Conservation (phyloP, 2,888 invertebrate species). For the Teinopalpus imperialis region DNA sequence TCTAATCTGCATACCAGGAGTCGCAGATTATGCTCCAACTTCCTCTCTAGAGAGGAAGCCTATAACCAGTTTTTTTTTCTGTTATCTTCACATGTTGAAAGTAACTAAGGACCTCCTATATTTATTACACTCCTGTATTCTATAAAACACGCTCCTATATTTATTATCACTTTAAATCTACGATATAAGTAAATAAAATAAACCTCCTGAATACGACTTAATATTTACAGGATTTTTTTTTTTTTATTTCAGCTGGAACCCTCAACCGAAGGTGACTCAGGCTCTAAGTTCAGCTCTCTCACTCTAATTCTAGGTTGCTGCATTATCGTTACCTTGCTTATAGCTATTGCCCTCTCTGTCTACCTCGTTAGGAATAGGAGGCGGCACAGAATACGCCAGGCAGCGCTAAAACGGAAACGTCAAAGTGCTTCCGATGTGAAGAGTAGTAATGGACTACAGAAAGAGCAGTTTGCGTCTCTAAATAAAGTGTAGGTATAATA, state of each 20-base stretch:
- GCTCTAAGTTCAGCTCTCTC: constrained; percentile 42
- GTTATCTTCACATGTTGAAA: too few species aligned
- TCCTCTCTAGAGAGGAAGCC: too few species aligned
- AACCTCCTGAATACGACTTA: too few species aligned
- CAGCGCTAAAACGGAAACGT: constrained; percentile 58
- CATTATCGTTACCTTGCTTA: constrained; percentile 52
- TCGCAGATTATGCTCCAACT: too few species aligned
- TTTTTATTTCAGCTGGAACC: constrained; percentile 53
- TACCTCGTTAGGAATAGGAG: constrained; percentile 61
- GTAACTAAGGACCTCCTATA: too few species aligned
- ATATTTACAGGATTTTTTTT: not conserved
- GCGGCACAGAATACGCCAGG: constrained; percentile 50
- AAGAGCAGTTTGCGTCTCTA: constrained; percentile 60
- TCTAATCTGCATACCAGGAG: too few species aligned
- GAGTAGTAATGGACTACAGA: constrained; percentile 49
- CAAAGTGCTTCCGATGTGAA: constrained; percentile 57
- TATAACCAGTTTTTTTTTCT: too few species aligned
- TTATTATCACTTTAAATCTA: too few species aligned
- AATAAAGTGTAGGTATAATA: constrained; percentile 51
- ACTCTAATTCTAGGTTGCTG: constrained; percentile 57
- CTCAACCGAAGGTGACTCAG: constrained; percentile 42
- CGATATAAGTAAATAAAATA: too few species aligned
- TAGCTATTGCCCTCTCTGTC: constrained; percentile 56
- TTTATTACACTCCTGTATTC: too few species aligned
- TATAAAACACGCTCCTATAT: too few species aligned